These are phyloP conservation scores for Cryptotermes secundus DNA, from an alignment of 1,140 invertebrate genomes.

Conservation along the genomic window DNA sequence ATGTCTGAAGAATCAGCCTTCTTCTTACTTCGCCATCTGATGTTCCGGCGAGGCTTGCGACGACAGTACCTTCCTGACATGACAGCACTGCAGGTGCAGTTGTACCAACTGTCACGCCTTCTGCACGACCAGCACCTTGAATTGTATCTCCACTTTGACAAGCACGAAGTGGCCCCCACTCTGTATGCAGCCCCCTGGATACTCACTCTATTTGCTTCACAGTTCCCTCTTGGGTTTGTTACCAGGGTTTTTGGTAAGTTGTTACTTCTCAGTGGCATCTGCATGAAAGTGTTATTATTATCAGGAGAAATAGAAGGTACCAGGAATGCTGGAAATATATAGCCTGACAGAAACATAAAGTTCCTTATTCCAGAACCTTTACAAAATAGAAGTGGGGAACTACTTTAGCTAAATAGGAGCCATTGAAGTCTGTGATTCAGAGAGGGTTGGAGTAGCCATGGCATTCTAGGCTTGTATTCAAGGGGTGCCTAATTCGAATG, in stretches of 20 bases:
- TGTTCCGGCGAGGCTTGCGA: slow-evolving; percentile 84
- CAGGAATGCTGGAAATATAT: no score
- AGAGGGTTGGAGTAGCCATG: no score
- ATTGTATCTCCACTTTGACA: slow-evolving; percentile 86
- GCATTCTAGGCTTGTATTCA: no score
- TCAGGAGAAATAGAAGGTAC: no score
- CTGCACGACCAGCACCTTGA: slow-evolving; percentile 84
- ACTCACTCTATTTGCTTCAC: slow-evolving; percentile 91
- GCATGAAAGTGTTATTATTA: no score
- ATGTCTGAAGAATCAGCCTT: slow-evolving; percentile 90
- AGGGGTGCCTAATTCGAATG: no score
- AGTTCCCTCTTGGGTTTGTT: slow-evolving; percentile 94
- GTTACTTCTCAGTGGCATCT: background rate
- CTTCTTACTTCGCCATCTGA: slow-evolving; percentile 81
- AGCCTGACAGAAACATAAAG: no score
- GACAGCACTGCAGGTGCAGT: slow-evolving; percentile 85
- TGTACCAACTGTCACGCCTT: slow-evolving; percentile 92
- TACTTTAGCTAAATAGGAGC: no score
- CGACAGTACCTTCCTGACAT: slow-evolving; percentile 92
- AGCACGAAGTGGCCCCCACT: slow-evolving; percentile 86
- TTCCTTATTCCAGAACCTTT: no score
- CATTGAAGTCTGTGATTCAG: no score
- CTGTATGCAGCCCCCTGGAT: slow-evolving; percentile 96
- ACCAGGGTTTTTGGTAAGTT: slow-evolving; percentile 86
- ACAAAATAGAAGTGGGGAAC: no score